Percentiles rank a stretch among this genome's conserved stretches.
Conservation (phyloP, 2,797 vertebrate genomes). For the Hippocampus kuda region DNA sequence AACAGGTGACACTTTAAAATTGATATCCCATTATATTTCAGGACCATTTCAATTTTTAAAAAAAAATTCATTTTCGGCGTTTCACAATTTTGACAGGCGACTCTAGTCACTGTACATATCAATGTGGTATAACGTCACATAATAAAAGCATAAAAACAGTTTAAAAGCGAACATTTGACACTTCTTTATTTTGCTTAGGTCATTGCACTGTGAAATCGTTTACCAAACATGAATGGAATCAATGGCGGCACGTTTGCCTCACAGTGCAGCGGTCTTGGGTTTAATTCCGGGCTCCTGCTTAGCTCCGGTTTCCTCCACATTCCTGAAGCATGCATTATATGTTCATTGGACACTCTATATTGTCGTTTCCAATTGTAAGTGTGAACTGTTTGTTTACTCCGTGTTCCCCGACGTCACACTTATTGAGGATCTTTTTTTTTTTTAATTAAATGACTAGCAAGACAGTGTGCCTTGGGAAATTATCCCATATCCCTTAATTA, state of each 20-base stretch:
- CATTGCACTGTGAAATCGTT: background rate
- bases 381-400: no score
- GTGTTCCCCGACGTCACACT: no score
- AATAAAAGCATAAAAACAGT: background rate
- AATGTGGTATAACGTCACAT: background rate
- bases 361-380: no score
- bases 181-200: background rate
- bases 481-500: no score
- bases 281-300: no score
- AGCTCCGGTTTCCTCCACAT: no score
- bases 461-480: no score
- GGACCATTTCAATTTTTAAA: background rate
- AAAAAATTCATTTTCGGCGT: background rate
- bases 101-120: background rate
- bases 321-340: no score
- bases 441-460: no score
- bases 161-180: background rate
- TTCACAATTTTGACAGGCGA: background rate
- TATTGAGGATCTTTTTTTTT: no score
- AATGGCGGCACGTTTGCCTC: background rate
- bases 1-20: background rate
- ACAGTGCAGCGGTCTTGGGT: no score
- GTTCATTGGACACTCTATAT: no score
- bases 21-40: background rate
- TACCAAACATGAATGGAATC: background rate